Conservation (phyloP, 1,140 invertebrate genomes). For the Trigoniulus corallinus region DNA sequence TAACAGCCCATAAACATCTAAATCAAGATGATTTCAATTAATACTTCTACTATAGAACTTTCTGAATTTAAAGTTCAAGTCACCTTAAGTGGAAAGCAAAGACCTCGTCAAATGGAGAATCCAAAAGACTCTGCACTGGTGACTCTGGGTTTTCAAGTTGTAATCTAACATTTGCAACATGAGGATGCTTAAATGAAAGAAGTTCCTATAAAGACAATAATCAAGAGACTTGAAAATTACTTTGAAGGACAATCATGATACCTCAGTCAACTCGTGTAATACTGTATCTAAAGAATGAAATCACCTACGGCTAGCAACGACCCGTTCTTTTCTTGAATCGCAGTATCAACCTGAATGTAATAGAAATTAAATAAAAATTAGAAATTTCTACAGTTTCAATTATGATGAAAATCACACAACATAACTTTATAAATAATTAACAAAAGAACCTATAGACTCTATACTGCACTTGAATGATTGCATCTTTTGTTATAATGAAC, state of each 20-base stretch:
- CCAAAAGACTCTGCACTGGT: slow-evolving; percentile 48
- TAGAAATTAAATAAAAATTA: background rate
- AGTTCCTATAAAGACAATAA: slow-evolving; percentile 29
- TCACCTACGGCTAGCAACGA: background rate
- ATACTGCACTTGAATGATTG: too few species aligned
- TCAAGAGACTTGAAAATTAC: background rate
- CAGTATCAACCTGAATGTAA: background rate
- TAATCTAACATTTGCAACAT: slow-evolving; percentile 48
- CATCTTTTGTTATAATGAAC: too few species aligned
- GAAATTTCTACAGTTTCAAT: background rate
- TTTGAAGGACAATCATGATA: background rate
- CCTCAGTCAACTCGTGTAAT: too few species aligned
- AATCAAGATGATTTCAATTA: slow-evolving; percentile 9
- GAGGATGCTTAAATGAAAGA: slow-evolving; percentile 56
- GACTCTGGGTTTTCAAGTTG: slow-evolving; percentile 47
- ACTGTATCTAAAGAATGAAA: too few species aligned
- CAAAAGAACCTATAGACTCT: too few species aligned
- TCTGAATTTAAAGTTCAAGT: slow-evolving; percentile 6
- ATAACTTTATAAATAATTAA: too few species aligned
- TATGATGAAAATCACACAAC: too few species aligned
- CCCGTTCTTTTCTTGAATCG: background rate
- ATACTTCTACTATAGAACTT: slow-evolving; percentile 2
- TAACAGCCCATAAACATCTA: slow-evolving; percentile 42
- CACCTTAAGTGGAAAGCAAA: slow-evolving; percentile 60
- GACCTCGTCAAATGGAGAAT: slow-evolving; percentile 59